Evolutionary conservation across 1,140 invertebrate genomes (phyloP).

Genomic region (Meloidogyne floridensis): DNA sequence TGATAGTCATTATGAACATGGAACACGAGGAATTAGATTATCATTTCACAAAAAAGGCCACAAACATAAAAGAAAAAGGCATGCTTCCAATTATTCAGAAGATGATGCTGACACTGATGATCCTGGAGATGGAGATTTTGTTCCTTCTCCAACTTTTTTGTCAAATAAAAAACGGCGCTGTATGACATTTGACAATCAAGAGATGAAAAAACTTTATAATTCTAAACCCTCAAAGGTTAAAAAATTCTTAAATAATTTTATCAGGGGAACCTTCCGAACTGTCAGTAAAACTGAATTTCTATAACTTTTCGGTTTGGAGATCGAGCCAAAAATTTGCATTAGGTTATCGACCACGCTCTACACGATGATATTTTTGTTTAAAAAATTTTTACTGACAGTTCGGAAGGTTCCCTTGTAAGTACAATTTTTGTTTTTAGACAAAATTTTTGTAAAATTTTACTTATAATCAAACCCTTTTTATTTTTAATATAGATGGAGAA

Average conservation of each 20-base stretch:
- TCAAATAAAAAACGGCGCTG: neutral
- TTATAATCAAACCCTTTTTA: neutral
- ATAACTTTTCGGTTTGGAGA: too few relatives aligned
- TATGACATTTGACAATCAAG: conserved; percentile 6
- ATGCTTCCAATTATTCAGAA: conserved; percentile 1
- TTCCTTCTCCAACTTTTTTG: neutral
- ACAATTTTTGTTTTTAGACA: too few relatives aligned
- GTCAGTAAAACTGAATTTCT: too few relatives aligned
- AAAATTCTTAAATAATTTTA: neutral
- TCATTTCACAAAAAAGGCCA: neutral
- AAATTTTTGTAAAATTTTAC: too few relatives aligned
- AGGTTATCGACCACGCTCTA: too few relatives aligned
- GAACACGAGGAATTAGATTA: neutral
- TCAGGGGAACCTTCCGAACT: too few relatives aligned
- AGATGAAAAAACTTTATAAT: neutral
- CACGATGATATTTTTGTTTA: too few relatives aligned
- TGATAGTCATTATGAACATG: neutral
- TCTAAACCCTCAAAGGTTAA: conserved; percentile 20
- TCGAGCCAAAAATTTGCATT: too few relatives aligned
- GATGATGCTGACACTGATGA: conserved; percentile 10
- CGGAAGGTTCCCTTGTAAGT: too few relatives aligned
- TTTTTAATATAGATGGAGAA: conserved; percentile 14
- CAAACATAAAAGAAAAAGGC: neutral
- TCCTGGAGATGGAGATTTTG: conserved; percentile 11
- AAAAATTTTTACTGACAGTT: too few relatives aligned